These are phyloP conservation scores for Phasia obesa DNA, from an alignment of 2,888 invertebrate genomes.

Conservation along the genomic window DNA sequence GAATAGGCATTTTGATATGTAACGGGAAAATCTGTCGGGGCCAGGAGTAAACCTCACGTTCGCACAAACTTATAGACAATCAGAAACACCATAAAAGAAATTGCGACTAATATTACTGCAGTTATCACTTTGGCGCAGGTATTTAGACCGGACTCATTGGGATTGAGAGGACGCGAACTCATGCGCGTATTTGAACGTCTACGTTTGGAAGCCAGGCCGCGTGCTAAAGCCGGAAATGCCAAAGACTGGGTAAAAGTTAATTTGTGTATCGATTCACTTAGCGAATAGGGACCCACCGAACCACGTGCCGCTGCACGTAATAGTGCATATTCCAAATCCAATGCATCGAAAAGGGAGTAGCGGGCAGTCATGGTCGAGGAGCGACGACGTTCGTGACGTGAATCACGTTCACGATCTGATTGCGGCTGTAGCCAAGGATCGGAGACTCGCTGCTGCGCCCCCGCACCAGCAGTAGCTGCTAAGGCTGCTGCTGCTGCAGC, in stretches of 20 bases:
- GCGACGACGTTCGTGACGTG: slow-evolving; percentile 83
- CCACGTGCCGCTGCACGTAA: slow-evolving; percentile 87
- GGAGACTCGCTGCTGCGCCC: slow-evolving; percentile 81
- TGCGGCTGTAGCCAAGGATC: slow-evolving; percentile 83
- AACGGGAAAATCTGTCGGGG: slow-evolving; percentile 83
- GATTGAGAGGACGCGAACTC: slow-evolving; percentile 84
- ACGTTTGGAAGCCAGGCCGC: slow-evolving; percentile 87
- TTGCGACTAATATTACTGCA: slow-evolving; percentile 86
- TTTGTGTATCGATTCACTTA: slow-evolving; percentile 88
- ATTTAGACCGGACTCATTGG: slow-evolving; percentile 86
- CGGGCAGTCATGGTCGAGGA: slow-evolving; percentile 86
- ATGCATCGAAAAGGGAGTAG: slow-evolving; percentile 88
- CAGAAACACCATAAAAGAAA: slow-evolving; percentile 88
- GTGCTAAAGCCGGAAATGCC: slow-evolving; percentile 88
- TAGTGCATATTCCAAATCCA: slow-evolving; percentile 88
- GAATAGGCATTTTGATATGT: slow-evolving; percentile 80
- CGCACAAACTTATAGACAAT: slow-evolving; percentile 89
- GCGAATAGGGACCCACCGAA: slow-evolving; percentile 88
- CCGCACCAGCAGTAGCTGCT: slow-evolving; percentile 75
- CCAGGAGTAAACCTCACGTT: slow-evolving; percentile 90
- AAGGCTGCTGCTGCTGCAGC: slow-evolving; percentile 82
- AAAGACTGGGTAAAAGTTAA: slow-evolving; percentile 89
- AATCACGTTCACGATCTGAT: slow-evolving; percentile 80
- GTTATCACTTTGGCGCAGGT: slow-evolving; percentile 89
- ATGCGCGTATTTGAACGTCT: slow-evolving; percentile 84